phyloP scores from a whole-genome alignment of 2,113 vertebrate genomes.

The Elephas maximus region DNA sequence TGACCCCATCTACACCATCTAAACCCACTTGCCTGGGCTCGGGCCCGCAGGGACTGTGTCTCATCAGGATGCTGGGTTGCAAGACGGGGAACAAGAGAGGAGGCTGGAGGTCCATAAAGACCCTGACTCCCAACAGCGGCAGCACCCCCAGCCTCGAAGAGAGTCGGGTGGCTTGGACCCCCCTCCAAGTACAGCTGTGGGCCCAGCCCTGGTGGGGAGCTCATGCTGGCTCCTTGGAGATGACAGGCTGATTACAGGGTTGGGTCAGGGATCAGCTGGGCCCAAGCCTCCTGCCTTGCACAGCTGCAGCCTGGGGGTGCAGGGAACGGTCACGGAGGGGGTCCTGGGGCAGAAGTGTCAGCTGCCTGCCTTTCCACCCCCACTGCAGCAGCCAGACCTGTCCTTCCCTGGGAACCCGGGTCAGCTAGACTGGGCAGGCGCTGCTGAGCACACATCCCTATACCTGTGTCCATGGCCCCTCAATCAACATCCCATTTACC shows the following conservation, averaged over 20 bases:
- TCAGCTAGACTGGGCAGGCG: neutral
- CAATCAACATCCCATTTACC: neutral
- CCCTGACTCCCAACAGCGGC: neutral
- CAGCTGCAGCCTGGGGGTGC: constrained; percentile 71
- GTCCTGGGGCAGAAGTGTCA: neutral
- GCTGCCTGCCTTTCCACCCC: neutral
- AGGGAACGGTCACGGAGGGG: neutral
- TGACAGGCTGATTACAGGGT: constrained; percentile 84
- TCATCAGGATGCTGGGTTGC: neutral
- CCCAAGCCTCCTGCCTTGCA: neutral
- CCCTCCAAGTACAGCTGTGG: constrained; percentile 35
- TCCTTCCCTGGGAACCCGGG: neutral
- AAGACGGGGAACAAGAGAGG: neutral
- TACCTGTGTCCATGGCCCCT: neutral
- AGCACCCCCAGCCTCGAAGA: constrained; percentile 4
- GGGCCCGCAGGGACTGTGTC: neutral
- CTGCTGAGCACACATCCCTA: neutral
- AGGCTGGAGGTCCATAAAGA: neutral
- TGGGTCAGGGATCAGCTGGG: constrained; percentile 63
- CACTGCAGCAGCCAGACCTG: neutral
- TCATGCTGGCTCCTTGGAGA: neutral
- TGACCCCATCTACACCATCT: neutral
- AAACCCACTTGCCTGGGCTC: neutral
- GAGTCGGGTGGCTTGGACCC: constrained; percentile 58
- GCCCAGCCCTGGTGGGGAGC: neutral